Conservation (phyloP, 92 coral and sea anemone genomes). For the Epizoanthus illoricatus region DNA sequence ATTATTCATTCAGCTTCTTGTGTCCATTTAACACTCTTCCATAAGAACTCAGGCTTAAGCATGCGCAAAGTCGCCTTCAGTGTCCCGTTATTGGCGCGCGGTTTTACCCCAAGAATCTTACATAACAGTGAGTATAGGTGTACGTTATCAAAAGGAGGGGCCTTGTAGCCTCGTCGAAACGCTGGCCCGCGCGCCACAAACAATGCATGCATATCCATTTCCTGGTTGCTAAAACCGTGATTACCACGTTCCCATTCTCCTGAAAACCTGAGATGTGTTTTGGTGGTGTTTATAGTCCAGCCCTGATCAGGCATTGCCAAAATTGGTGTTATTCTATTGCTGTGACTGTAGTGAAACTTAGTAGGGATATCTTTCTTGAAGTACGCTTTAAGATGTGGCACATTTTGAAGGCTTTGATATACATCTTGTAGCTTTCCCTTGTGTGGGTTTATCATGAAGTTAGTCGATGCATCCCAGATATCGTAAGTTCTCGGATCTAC, state of each 20-base stretch:
- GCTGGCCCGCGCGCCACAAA: constrained; percentile 93
- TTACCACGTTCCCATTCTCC: constrained; percentile 48
- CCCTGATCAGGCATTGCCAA: constrained; percentile 74
- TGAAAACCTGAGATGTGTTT: constrained; percentile 15
- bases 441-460: constrained; percentile 67
- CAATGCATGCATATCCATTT: constrained; percentile 79
- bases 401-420: constrained; percentile 59
- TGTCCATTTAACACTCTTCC: background rate
- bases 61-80: constrained; percentile 10
- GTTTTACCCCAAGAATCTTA: constrained; percentile 65
- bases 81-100: constrained; percentile 93
- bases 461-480: constrained; percentile 84
- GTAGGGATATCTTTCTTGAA: constrained; percentile 72
- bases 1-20: background rate
- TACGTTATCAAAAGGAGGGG: constrained; percentile 61
- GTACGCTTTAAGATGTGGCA: constrained; percentile 71
- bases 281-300: constrained; percentile 73
- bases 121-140: constrained; percentile 86
- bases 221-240: constrained; percentile 62
- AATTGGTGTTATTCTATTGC: constrained; percentile 71
- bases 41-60: constrained; percentile 12
- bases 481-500: constrained; percentile 62
- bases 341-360: constrained; percentile 57
- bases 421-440: constrained; percentile 49
- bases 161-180: constrained; percentile 65